Conservation (phyloP, 64 coral and sea anemone species). For the Dendronephthya gigantea region DNA sequence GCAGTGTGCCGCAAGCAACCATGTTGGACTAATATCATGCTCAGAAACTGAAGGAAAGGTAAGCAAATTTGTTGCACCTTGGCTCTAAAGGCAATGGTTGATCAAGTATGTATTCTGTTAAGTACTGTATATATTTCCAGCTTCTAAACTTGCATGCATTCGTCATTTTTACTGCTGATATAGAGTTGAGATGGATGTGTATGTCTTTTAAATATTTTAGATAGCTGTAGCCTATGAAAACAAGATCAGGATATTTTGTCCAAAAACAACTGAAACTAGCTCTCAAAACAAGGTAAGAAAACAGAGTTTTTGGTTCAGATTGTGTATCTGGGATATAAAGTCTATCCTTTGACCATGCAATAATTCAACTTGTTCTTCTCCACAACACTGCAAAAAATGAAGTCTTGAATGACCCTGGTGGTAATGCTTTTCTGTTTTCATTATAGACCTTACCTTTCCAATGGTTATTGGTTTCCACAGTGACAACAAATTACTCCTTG, state of each 20-base stretch:
- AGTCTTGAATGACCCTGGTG: neutral
- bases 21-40: constrained; percentile 70
- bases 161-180: too few species aligned
- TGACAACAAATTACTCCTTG: constrained; percentile 78
- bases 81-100: neutral
- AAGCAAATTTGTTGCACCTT: neutral
- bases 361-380: too few species aligned
- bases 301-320: too few species aligned
- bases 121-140: too few species aligned
- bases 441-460: constrained; percentile 90
- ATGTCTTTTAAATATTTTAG: constrained; percentile 23
- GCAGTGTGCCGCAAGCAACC: constrained; percentile 76
- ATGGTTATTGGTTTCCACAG: constrained; percentile 72
- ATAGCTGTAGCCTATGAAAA: constrained; percentile 93
- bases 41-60: constrained; percentile 97
- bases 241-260: constrained; percentile 63
- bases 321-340: too few species aligned
- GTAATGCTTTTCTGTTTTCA: neutral
- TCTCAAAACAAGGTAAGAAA: constrained; percentile 37
- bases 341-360: too few species aligned
- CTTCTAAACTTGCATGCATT: too few species aligned
- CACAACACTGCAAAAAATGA: neutral
- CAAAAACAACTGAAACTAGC: constrained; percentile 43
- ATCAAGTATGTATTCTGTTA: neutral
- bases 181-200: neutral